Conservation (phyloP, 2,113 vertebrate species). For the Podarcis raffonei region DNA sequence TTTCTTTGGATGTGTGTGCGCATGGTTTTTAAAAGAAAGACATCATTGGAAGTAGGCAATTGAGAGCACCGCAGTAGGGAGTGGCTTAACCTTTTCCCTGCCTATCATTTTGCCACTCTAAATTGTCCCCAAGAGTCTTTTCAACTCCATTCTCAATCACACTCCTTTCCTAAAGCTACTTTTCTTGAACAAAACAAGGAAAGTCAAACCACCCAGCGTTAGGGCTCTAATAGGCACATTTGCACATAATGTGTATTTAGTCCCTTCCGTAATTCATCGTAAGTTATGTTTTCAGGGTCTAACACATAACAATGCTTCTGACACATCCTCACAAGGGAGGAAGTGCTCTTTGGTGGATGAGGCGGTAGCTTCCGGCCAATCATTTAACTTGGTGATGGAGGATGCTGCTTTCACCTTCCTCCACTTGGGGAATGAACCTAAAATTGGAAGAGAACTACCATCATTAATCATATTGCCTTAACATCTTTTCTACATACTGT, state of each 20-base stretch:
- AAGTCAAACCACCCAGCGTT: background rate
- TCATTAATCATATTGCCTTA: slow-evolving; percentile 49
- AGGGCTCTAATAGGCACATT: background rate
- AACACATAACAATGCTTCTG: slow-evolving; percentile 18
- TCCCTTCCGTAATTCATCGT: background rate
- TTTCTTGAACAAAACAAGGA: background rate
- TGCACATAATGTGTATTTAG: background rate
- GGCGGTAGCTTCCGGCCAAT: background rate
- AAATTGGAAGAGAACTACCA: slow-evolving; percentile 35
- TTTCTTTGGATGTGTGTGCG: background rate
- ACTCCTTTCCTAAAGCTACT: background rate
- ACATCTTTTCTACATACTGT: slow-evolving; percentile 23
- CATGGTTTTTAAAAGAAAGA: background rate
- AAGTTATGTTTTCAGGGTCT: background rate
- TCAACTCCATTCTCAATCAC: background rate
- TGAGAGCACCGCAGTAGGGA: background rate
- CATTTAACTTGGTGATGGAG: slow-evolving; percentile 17
- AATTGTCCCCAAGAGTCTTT: background rate
- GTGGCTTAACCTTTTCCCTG: background rate
- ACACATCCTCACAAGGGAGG: slow-evolving; percentile 32
- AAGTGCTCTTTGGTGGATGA: slow-evolving; percentile 24
- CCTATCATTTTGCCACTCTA: background rate
- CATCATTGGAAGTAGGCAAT: background rate
- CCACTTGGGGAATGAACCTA: slow-evolving; percentile 33
- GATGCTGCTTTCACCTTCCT: slow-evolving; percentile 29